Evolutionary conservation across 2,888 invertebrate species (phyloP), one percentile per base, ranked within the genome.

Genomic region (Sphecodes monilicornis): DNA sequence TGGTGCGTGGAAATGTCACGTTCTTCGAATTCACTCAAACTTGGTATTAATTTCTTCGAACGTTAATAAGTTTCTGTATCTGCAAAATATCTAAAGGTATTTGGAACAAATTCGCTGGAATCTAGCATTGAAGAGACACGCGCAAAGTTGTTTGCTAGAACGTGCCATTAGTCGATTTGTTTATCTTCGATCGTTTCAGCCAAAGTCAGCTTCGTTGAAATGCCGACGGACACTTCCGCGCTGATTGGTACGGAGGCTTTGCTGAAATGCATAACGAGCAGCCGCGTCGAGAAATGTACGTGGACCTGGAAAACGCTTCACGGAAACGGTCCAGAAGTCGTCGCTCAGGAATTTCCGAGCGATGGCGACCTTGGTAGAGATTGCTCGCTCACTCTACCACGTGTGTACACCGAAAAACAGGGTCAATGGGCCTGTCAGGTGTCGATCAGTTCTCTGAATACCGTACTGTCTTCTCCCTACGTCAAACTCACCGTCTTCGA

Each of bases 391-490:
- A 86, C 82, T n/a, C 78, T 94, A 66, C 71, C 88, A 10, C 88
- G 86, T 22, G 91, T 93, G 10, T 85, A 88, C n/a, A 39, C 86
- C 39, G 92, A 94, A 73, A 92, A 94, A 76, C 92, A 94, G 83
- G 94, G 94, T 60, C 91, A 92, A 70, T 94, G 94, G 94, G 91
- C 91, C 32, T 94, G 94, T 60, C 93, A 91, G 64, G 92, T 93
- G n/a, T 92, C 92, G 66, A 88, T 93, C 66, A 78, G 92, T 3
- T 92, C 93, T 5, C 88, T 91, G 46, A 93, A 91, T 80, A 88
- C 91, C 16, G 87, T 91, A 26, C 87, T 93, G 66, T 84, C 92
- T 0, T 89, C 93, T 22, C 89, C 92, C 0, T 83, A 88, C n/a
- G 92, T 85, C 18, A 94, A 93, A 80, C 89, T 95, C 57, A 92